A percentile compares a stretch with the other conserved stretches of the same genome.
Conservation (phyloP, 1,140 invertebrate species). For the Drosophila nigrodunni region DNA sequence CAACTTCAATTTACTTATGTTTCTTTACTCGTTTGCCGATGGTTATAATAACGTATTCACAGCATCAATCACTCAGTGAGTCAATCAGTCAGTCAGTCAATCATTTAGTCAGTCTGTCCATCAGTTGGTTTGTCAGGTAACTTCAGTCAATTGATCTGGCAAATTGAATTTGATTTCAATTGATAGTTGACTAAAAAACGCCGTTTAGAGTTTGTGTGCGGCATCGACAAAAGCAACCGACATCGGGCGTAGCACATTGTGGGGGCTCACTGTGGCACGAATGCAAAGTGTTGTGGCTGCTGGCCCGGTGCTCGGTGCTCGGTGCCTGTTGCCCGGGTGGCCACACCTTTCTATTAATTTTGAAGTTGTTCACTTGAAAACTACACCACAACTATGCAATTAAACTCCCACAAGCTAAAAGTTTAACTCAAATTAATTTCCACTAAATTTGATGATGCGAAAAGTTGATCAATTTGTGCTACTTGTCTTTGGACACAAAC, state of each 20-base stretch:
- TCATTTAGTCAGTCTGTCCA: conserved; percentile 19
- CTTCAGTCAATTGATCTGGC: conserved; percentile 55
- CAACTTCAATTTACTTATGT: conserved; percentile 34
- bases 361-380: conserved; percentile 40
- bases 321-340: conserved; percentile 34
- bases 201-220: conserved; percentile 56
- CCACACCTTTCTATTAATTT: conserved; percentile 73
- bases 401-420: conserved; percentile 17
- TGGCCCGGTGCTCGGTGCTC: conserved; percentile 20
- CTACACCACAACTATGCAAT: conserved; percentile 60
- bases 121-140: conserved; percentile 29
- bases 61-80: neutral
- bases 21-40: conserved; percentile 1
- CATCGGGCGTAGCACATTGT: neutral
- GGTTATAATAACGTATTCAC: neutral
- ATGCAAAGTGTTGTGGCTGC: conserved; percentile 45
- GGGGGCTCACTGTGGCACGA: conserved; percentile 4
- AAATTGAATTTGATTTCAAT: conserved; percentile 71
- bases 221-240: conserved; percentile 43
- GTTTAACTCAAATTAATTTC: conserved; percentile 42
- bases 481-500: neutral
- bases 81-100: conserved; percentile 9
- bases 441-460: conserved; percentile 56
- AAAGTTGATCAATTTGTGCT: neutral
- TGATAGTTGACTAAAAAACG: conserved; percentile 67